A percentile compares a stretch with the other conserved stretches of the same genome.
phyloP scores from a whole-genome alignment of 2,113 vertebrate species.

The Percina caprodes region DNA sequence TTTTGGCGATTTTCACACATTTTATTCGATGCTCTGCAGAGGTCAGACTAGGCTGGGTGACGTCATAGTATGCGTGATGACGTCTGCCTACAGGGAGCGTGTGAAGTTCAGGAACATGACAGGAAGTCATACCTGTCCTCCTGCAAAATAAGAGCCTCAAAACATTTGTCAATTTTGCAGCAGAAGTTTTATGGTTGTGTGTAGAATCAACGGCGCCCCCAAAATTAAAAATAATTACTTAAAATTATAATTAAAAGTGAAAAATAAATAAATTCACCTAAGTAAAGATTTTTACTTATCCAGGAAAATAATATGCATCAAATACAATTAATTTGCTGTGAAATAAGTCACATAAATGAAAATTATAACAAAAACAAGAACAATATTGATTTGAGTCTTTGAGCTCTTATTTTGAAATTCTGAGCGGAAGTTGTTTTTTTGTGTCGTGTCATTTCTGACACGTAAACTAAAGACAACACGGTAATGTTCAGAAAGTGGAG shows the following conservation, averaged over 20 bases:
- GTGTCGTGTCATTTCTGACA: rapidly evolving
- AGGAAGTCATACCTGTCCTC: neutral
- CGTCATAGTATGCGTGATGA: neutral
- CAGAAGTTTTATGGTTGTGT: too few relatives aligned
- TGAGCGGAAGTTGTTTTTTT: slow-evolving; percentile 4
- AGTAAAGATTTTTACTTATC: too few relatives aligned
- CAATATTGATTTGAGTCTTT: neutral
- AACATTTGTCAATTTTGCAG: rapidly evolving
- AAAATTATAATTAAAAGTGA: neutral
- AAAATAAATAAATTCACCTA: too few relatives aligned
- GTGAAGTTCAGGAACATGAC: neutral
- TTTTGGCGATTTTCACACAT: too few relatives aligned
- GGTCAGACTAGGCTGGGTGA: neutral
- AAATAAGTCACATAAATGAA: too few relatives aligned
- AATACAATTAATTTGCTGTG: too few relatives aligned
- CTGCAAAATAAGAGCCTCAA: slow-evolving; percentile 34
- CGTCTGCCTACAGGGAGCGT: neutral
- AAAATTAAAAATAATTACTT: too few relatives aligned
- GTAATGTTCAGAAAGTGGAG: rapidly evolving
- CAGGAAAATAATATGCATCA: too few relatives aligned
- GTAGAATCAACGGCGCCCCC: too few relatives aligned
- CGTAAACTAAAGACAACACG: neutral
- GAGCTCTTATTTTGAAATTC: slow-evolving; percentile 35
- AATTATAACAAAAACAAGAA: too few relatives aligned
- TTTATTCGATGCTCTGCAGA: neutral